Conservation (phyloP, 2,797 vertebrate genomes). For the Megaceryle alcyon region DNA sequence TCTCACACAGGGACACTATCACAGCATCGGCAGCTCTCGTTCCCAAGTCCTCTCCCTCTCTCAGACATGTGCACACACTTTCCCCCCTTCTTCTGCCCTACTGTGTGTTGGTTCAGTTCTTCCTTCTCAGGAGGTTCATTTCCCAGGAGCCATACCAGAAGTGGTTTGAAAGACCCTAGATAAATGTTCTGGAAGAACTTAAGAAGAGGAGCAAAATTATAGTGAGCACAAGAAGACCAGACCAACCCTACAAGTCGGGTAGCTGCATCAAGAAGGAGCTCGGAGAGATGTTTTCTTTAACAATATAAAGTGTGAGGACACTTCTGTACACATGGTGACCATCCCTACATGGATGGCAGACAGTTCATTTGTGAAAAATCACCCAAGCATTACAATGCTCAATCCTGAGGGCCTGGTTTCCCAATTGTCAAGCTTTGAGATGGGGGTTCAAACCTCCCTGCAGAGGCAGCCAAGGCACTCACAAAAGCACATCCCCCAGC, state of each 20-base stretch:
- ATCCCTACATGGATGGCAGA: neutral
- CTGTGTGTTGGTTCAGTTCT: rapidly evolving
- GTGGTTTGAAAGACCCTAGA: neutral
- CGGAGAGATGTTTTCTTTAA: neutral
- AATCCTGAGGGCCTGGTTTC: neutral
- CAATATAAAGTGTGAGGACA: neutral
- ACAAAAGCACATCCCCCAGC: neutral
- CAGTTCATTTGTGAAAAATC: neutral
- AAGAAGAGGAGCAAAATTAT: neutral
- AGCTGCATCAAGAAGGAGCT: neutral
- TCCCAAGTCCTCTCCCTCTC: neutral
- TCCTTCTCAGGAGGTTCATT: neutral
- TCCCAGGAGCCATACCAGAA: neutral
- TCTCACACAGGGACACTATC: conserved; percentile 37
- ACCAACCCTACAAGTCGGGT: neutral
- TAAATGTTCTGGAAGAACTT: neutral
- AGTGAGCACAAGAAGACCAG: neutral
- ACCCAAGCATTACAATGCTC: neutral
- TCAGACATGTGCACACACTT: neutral
- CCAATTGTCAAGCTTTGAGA: neutral
- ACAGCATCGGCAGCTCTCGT: neutral
- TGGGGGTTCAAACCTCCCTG: neutral
- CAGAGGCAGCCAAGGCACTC: neutral
- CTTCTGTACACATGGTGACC: neutral
- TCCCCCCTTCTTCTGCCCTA: neutral